A percentile compares a stretch with the other conserved stretches of the same genome.
These are phyloP conservation scores for Drosophila trichaetosa DNA, from an alignment of 2,888 invertebrate species.

Conservation along the genomic window DNA sequence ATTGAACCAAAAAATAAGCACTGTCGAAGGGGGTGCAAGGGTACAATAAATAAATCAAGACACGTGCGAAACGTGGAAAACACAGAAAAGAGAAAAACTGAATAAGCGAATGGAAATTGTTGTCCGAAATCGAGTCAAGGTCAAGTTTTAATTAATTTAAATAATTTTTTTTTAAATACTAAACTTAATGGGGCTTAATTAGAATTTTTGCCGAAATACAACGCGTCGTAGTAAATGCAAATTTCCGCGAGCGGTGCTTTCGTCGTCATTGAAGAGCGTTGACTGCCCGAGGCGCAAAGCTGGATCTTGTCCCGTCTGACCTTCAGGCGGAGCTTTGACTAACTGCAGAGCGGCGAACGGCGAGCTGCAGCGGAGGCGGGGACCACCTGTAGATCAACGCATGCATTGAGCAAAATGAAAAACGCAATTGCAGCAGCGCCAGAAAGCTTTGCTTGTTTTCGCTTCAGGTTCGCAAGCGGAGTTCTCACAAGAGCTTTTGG, in stretches of 20 bases:
- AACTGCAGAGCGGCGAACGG: background rate
- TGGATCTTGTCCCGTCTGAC: conserved; percentile 69
- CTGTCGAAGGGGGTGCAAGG: conserved; percentile 52
- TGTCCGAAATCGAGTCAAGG: conserved; percentile 42
- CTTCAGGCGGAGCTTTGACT: conserved; percentile 61
- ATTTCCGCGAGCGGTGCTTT: conserved; percentile 57
- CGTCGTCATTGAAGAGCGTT: conserved; percentile 73
- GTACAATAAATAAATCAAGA: conserved; percentile 55
- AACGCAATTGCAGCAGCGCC: background rate
- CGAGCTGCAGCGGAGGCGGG: background rate
- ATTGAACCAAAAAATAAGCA: conserved; percentile 53
- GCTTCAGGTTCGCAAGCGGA: background rate
- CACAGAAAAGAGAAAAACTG: conserved; percentile 34
- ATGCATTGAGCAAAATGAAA: conserved; percentile 25
- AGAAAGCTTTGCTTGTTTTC: conserved; percentile 28
- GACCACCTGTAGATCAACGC: conserved; percentile 25
- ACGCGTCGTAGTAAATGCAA: conserved; percentile 56
- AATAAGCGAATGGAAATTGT: conserved; percentile 42
- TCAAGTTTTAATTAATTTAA: conserved; percentile 27
- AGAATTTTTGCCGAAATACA: conserved; percentile 32
- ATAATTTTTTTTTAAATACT: conserved; percentile 14
- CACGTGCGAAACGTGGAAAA: conserved; percentile 60
- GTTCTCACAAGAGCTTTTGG: conserved; percentile 14
- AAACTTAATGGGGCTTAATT: conserved; percentile 32
- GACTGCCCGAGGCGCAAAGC: conserved; percentile 50